These are phyloP conservation scores for Amblyraja radiata DNA, from an alignment of 2,797 vertebrate genomes.

Conservation along the genomic window DNA sequence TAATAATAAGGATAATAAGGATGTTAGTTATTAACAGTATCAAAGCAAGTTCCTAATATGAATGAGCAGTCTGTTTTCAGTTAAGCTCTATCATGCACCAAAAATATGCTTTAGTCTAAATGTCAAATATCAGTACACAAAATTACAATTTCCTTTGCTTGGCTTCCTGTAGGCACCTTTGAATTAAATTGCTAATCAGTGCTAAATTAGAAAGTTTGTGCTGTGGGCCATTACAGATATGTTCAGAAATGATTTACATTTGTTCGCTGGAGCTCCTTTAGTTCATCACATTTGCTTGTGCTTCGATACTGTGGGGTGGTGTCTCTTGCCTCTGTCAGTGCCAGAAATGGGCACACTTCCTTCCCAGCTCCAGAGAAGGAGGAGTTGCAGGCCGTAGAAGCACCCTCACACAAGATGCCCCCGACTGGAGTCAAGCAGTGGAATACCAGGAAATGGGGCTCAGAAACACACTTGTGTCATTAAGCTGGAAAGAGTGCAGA, in stretches of 20 bases:
- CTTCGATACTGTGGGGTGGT: background rate
- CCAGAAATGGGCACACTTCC: background rate
- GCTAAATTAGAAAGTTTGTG: constrained; percentile 2
- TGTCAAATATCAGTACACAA: background rate
- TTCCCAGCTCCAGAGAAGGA: background rate
- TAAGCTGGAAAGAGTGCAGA: too few relatives aligned
- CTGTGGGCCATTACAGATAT: background rate
- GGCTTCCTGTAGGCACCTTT: background rate
- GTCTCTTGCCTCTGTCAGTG: background rate
- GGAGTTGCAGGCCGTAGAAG: background rate
- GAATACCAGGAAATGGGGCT: background rate
- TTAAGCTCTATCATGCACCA: background rate
- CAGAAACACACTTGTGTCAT: too few relatives aligned
- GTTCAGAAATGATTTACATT: background rate
- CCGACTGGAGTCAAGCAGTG: background rate
- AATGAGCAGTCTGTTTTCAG: background rate
- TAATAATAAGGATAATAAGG: too few relatives aligned
- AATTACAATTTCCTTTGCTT: background rate
- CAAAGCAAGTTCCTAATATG: too few relatives aligned
- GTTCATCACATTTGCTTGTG: background rate
- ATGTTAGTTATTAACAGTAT: too few relatives aligned
- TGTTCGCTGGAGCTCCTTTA: background rate
- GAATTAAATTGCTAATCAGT: constrained; percentile 6
- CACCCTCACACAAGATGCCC: background rate
- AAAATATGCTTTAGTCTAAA: background rate